A percentile compares a stretch with the other conserved stretches of the same genome.
Conservation (phyloP, 1,140 invertebrate species). For the Theocolax elegans region DNA sequence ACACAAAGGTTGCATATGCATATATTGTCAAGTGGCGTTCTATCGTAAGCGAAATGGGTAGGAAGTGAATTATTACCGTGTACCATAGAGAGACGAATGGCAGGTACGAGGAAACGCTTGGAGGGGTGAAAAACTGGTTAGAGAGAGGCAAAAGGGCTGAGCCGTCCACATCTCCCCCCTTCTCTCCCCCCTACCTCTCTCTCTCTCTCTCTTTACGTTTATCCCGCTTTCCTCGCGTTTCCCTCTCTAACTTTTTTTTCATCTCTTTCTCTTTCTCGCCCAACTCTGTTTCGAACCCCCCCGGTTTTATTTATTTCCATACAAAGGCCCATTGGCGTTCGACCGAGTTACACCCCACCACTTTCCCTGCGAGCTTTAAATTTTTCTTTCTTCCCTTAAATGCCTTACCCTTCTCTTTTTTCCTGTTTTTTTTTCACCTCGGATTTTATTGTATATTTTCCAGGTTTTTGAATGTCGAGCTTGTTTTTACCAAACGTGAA, state of each 20-base stretch:
- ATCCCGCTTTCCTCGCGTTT: constrained; percentile 19
- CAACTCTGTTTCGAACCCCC: constrained; percentile 21
- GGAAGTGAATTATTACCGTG: constrained; percentile 61
- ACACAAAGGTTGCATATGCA: constrained; percentile 14
- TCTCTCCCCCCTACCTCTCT: background rate
- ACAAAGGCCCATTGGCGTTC: constrained; percentile 42
- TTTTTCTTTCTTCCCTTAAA: too few relatives aligned
- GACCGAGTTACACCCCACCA: background rate
- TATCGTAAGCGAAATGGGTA: constrained; percentile 59
- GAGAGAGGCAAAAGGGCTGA: too few relatives aligned
- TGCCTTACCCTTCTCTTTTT: background rate
- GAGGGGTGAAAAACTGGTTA: too few relatives aligned
- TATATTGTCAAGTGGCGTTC: constrained; percentile 55
- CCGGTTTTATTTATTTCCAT: constrained; percentile 52
- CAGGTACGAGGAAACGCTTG: constrained; percentile 17
- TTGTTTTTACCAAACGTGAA: too few relatives aligned
- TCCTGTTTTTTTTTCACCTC: background rate
- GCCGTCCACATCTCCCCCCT: background rate
- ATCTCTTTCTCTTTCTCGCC: constrained; percentile 37
- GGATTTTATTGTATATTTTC: too few relatives aligned
- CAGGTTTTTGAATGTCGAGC: too few relatives aligned
- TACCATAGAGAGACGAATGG: constrained; percentile 51
- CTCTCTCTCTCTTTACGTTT: too few relatives aligned
- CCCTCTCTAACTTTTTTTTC: constrained; percentile 29
- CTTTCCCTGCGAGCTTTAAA: too few relatives aligned